Evolutionary conservation across 2,113 vertebrate genomes (phyloP).

Genomic region (Cryptotis parvus): DNA sequence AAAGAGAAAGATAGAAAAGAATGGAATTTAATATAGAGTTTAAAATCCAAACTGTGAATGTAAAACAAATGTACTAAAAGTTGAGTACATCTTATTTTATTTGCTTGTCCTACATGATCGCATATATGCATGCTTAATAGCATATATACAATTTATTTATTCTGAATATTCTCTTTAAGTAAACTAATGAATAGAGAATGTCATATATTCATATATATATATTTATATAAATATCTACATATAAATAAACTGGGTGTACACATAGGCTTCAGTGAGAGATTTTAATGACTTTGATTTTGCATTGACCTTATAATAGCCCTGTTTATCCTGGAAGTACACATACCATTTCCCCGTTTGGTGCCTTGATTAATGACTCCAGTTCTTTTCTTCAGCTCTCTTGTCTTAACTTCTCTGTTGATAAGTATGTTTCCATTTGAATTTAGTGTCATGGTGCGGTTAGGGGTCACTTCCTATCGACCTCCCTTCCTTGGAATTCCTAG

Average conservation of each 20-base stretch:
- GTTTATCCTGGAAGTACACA: slow-evolving; percentile 62
- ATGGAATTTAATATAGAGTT: not conserved
- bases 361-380: slow-evolving; percentile 77
- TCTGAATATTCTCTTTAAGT: not conserved
- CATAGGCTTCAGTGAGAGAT: slow-evolving; percentile 37
- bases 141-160: slow-evolving; percentile 3
- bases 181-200: not conserved
- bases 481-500: slow-evolving; percentile 65
- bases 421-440: slow-evolving; percentile 59
- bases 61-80: not conserved
- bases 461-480: slow-evolving; percentile 76
- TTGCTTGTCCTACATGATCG: not conserved
- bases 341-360: slow-evolving; percentile 43
- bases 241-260: not conserved
- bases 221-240: not conserved
- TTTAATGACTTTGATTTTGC: slow-evolving; percentile 69
- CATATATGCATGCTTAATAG: not conserved
- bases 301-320: slow-evolving; percentile 62
- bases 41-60: not conserved
- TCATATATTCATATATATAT: not conserved
- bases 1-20: slow-evolving; percentile 24
- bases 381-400: slow-evolving; percentile 62
- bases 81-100: not conserved
- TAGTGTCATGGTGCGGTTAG: slow-evolving; percentile 35
- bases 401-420: slow-evolving; percentile 73